A percentile compares a stretch with the other conserved stretches of the same genome.
Evolutionary conservation across 2,888 invertebrate genomes (phyloP).

Genomic region (Cabera pusaria): DNA sequence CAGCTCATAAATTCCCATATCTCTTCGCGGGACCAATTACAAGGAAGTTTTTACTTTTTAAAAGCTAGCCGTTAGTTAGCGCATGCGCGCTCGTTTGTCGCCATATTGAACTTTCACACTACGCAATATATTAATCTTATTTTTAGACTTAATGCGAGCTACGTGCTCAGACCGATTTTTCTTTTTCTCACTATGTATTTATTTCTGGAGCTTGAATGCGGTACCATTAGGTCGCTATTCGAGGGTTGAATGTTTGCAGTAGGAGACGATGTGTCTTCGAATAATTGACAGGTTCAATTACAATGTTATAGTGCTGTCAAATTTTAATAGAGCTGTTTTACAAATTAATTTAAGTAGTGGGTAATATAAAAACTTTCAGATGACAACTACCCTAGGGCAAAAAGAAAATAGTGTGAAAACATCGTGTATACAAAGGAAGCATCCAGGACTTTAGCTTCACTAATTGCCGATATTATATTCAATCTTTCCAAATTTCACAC

Average conservation of each 20-base stretch:
- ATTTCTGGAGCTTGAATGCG: conserved; percentile 71
- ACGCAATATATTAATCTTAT: conserved; percentile 70
- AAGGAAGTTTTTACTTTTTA: conserved; percentile 59
- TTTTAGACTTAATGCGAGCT: conserved; percentile 68
- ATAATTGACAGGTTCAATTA: conserved; percentile 23
- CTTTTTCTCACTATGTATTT: conserved; percentile 60
- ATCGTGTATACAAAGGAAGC: too few relatives aligned
- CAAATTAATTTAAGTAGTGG: background rate
- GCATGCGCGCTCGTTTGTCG: conserved; percentile 60
- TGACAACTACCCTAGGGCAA: too few relatives aligned
- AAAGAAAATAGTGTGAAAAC: too few relatives aligned
- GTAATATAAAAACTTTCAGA: too few relatives aligned
- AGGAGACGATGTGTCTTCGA: conserved; percentile 13
- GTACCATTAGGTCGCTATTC: conserved; percentile 64
- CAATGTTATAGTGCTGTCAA: conserved; percentile 14
- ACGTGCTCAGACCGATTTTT: conserved; percentile 63
- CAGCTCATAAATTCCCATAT: conserved; percentile 52
- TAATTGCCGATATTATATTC: too few relatives aligned
- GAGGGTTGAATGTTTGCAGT: conserved; percentile 41
- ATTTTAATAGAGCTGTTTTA: conserved; percentile 5
- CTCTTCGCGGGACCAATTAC: conserved; percentile 55
- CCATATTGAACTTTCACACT: conserved; percentile 75
- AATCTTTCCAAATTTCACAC: too few relatives aligned
- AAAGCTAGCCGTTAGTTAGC: conserved; percentile 50
- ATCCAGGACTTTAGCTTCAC: too few relatives aligned